Conservation (phyloP, 2,888 invertebrate species). For the Isotomurus palustris region DNA sequence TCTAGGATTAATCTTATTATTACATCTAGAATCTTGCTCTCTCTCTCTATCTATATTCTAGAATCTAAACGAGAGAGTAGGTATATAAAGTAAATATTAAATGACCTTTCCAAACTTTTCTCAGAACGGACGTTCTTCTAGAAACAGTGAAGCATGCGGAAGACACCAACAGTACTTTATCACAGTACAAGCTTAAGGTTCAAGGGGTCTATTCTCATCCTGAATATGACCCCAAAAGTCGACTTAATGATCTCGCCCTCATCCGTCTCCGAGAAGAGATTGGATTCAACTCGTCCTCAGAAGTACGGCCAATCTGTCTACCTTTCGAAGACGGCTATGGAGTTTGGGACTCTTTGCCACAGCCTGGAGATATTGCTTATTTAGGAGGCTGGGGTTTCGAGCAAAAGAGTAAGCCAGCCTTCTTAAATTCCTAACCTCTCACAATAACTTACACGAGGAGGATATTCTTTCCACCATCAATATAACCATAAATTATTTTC, state of each 20-base stretch:
- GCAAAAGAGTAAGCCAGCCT: constrained; percentile 15
- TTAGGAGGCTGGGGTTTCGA: constrained; percentile 36
- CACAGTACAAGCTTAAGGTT: constrained; percentile 27
- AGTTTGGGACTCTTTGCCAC: constrained; percentile 32
- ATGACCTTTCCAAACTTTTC: not conserved
- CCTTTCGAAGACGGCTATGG: constrained; percentile 36
- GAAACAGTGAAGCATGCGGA: constrained; percentile 14
- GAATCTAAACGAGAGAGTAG: no score
- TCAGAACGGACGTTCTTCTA: constrained; percentile 23
- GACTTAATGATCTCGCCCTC: constrained; percentile 40
- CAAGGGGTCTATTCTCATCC: constrained; percentile 32
- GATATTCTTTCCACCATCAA: not conserved
- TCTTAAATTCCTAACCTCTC: not conserved
- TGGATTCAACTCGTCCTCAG: constrained; percentile 19
- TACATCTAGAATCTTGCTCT: not conserved
- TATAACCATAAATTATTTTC: not conserved
- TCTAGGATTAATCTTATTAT: not conserved
- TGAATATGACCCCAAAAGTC: constrained; percentile 25
- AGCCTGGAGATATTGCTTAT: constrained; percentile 22
- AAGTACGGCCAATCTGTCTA: constrained; percentile 33
- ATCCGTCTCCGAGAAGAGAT: constrained; percentile 28
- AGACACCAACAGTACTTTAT: not conserved
- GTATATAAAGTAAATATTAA: not conserved
- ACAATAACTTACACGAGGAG: not conserved
- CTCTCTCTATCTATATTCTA: no score